These are phyloP conservation scores for Linnaemya tessellans DNA, from an alignment of 2,888 invertebrate genomes.

Conservation along the genomic window DNA sequence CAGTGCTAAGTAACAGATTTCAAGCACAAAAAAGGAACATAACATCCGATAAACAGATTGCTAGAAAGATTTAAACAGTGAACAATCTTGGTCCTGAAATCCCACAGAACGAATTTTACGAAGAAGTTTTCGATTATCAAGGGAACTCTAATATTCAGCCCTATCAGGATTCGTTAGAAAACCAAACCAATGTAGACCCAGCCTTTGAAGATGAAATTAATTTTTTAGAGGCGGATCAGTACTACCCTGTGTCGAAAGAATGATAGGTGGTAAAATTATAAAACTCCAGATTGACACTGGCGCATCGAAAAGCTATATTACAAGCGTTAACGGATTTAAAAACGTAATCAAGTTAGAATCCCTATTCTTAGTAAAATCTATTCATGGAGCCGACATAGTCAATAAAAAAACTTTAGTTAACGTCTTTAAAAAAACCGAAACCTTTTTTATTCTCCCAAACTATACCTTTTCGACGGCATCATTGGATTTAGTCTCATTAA, in stretches of 20 bases:
- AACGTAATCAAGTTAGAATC: slow-evolving; percentile 32
- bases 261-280: slow-evolving; percentile 34
- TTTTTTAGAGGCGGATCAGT: slow-evolving; percentile 57
- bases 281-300: too few species aligned
- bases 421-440: slow-evolving; percentile 59
- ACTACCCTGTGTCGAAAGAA: slow-evolving; percentile 41
- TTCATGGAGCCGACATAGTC: slow-evolving; percentile 48
- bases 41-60: too few species aligned
- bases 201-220: slow-evolving; percentile 48
- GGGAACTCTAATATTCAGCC: neutral
- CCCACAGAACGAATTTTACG: neutral
- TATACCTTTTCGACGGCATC: slow-evolving; percentile 66
- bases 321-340: slow-evolving; percentile 36
- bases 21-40: too few species aligned
- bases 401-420: slow-evolving; percentile 32
- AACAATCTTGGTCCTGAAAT: neutral
- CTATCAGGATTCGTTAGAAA: neutral
- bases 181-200: neutral
- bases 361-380: slow-evolving; percentile 48
- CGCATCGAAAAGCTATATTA: slow-evolving; percentile 66
- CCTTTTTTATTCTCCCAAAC: slow-evolving; percentile 61
- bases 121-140: neutral
- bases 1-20: too few species aligned
- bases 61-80: too few species aligned
- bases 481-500: slow-evolving; percentile 67